These are phyloP conservation scores for Vulpes lagopus DNA, from an alignment of 2,113 vertebrate species.

Conservation along the genomic window DNA sequence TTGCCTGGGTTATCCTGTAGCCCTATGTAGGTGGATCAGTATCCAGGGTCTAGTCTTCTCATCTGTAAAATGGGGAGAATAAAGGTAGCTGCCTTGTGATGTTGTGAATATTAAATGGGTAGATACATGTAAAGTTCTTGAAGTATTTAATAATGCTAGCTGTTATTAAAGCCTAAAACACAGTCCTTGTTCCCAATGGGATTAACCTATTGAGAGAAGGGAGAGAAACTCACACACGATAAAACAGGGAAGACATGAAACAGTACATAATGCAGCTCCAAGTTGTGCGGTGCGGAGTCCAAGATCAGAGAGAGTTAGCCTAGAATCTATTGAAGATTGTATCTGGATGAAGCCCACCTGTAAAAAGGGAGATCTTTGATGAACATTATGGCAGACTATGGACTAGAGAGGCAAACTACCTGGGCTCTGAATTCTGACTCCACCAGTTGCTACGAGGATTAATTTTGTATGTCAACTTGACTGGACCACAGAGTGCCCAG, in stretches of 20 bases:
- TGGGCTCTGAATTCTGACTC: not conserved
- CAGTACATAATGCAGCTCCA: not conserved
- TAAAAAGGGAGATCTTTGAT: not conserved
- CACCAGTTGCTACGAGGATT: not conserved
- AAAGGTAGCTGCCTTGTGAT: not conserved
- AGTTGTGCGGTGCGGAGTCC: not conserved
- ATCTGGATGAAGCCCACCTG: not conserved
- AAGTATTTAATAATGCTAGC: not conserved
- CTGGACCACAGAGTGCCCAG: not conserved
- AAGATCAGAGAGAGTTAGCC: not conserved
- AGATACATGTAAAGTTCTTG: not conserved
- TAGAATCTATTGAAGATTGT: not conserved
- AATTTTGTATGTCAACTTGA: not conserved
- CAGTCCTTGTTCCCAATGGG: not conserved
- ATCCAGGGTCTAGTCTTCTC: not conserved
- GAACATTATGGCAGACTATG: not conserved
- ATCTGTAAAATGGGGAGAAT: not conserved
- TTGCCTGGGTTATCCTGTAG: not conserved
- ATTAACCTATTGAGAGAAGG: not conserved
- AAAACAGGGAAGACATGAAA: not conserved
- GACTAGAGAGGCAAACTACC: not conserved
- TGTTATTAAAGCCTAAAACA: not conserved
- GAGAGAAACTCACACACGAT: not conserved
- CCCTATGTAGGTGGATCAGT: not conserved
- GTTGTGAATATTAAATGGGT: constrained; percentile 12